phyloP scores from a whole-genome alignment of 1,140 invertebrate species.

The Drosophila seguyi region DNA sequence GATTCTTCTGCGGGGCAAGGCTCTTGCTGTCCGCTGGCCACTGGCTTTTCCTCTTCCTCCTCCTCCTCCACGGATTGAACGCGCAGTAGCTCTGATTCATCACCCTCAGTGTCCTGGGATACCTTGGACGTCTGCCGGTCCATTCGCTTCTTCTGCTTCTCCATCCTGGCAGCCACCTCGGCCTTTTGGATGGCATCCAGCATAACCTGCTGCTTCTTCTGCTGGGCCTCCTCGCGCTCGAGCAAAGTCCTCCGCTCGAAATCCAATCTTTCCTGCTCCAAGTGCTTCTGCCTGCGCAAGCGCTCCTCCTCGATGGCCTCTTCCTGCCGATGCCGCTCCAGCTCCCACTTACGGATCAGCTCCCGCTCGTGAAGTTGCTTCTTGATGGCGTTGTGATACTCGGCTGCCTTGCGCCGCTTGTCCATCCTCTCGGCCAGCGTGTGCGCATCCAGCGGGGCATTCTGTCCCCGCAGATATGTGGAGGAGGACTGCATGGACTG shows the following conservation, averaged over 20 bases:
- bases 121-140: slow-evolving; percentile 22
- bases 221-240: slow-evolving; percentile 87
- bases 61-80: slow-evolving; percentile 10
- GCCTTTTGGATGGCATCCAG: slow-evolving; percentile 86
- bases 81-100: neutral
- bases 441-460: slow-evolving; percentile 88
- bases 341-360: slow-evolving; percentile 87
- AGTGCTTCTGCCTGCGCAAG: slow-evolving; percentile 87
- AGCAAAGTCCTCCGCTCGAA: slow-evolving; percentile 85
- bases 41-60: neutral
- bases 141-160: slow-evolving; percentile 85
- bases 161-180: slow-evolving; percentile 86
- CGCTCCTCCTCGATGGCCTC: slow-evolving; percentile 88
- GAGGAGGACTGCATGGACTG: slow-evolving; percentile 85
- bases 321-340: slow-evolving; percentile 86
- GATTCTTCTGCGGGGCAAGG: neutral
- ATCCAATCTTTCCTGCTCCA: slow-evolving; percentile 87
- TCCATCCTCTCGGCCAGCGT: slow-evolving; percentile 88
- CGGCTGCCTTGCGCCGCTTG: slow-evolving; percentile 88
- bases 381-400: slow-evolving; percentile 89
- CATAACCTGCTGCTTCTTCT: slow-evolving; percentile 86
- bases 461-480: slow-evolving; percentile 88
- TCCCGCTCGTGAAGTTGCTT: slow-evolving; percentile 89
- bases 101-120: slow-evolving; percentile 16
- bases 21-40: neutral